Evolutionary conservation across 1,140 invertebrate species (phyloP).

Genomic region (Spodoptera frugiperda): DNA sequence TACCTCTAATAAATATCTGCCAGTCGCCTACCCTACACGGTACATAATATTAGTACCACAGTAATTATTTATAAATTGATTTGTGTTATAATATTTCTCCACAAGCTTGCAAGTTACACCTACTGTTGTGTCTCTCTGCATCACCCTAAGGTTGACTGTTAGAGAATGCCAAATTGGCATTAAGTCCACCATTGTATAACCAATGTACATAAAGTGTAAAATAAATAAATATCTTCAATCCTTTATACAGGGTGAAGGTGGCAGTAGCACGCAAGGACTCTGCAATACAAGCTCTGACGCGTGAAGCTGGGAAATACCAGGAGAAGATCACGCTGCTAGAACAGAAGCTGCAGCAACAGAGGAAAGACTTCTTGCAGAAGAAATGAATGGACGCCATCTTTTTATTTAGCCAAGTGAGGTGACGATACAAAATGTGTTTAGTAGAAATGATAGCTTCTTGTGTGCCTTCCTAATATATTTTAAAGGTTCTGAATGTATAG

Average conservation of each 20-base stretch:
- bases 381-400: constrained; percentile 52
- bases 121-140: too few relatives aligned
- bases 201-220: too few relatives aligned
- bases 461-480: not conserved
- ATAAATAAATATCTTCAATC: not conserved
- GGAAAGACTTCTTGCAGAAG: constrained; percentile 88
- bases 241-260: constrained; percentile 89
- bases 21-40: too few relatives aligned
- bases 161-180: too few relatives aligned
- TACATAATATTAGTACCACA: too few relatives aligned
- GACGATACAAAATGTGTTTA: not conserved
- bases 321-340: constrained; percentile 91
- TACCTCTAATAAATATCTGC: too few relatives aligned
- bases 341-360: constrained; percentile 91
- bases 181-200: too few relatives aligned
- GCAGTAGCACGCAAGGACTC: constrained; percentile 92
- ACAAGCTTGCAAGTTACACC: too few relatives aligned
- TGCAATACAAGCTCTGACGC: constrained; percentile 89
- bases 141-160: too few relatives aligned
- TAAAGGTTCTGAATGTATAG: too few relatives aligned
- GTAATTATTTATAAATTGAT: too few relatives aligned
- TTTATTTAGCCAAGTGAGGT: not conserved
- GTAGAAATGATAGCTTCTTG: not conserved
- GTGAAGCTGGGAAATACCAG: constrained; percentile 89
- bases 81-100: too few relatives aligned